Evolutionary conservation across 2,113 vertebrate genomes (phyloP), one percentile per base, ranked within the genome.

Genomic region (Erinaceus europaeus): DNA sequence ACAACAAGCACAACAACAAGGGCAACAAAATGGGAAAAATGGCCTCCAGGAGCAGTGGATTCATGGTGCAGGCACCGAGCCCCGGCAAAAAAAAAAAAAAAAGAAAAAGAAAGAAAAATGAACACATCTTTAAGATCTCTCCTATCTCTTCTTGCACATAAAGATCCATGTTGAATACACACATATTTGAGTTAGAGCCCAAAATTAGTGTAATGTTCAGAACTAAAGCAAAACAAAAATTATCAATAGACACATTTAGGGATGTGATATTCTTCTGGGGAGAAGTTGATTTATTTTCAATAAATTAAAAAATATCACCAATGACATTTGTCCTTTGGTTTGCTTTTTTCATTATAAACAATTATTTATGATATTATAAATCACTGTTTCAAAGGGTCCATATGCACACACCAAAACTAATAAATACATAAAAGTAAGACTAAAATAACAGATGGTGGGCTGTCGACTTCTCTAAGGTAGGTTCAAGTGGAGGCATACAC

Each of bases 211-310:
- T 34, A 46, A 53, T 12, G 18, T 38, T 76, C 40, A 86, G 64
- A 73, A 92, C 75, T 59, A 53, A 74, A 76, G 67, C 52, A 36
- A n/a, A n/a, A n/a, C n/a, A n/a, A n/a, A n/a, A n/a, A n/a, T n/a
- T 21, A 57, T 27, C 25, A 73, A 68, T 23, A 48, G 29, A 40
- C 8, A 64, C 18, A 74, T 38, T 55, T 61, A 75, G 2, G 48
- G 52, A 71, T 59, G 34, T 40, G 17, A 4, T 65, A 9, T 36
- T 18, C 57, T 64, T 62, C 44, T 42, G 6, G 29, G 18, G 48
- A 71, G 20, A 93, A 89, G 89, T 15, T 68, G 50, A 10, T 62
- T 69, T 84, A 32, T 74, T 75, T 69, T 27, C 21, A 55, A 55
- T 8, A 42, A 62, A 50, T 52, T 85, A 52, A 34, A 59, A 80